Evolutionary conservation across 2,888 invertebrate species (phyloP), one percentile per base, ranked within the genome.

Genomic region (Melanargia galathea): DNA sequence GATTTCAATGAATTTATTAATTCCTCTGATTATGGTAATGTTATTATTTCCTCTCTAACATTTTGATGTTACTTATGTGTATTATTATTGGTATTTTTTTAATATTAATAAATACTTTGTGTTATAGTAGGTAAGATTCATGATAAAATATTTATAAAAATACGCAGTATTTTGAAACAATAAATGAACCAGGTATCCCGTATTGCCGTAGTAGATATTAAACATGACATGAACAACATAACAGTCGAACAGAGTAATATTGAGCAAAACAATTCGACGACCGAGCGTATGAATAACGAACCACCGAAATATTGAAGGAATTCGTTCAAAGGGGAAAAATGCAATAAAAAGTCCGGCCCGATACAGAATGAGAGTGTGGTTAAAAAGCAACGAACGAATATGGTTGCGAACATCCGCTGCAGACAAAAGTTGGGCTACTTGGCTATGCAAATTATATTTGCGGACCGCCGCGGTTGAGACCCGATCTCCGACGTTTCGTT

Each of bases 381-480:
- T 88, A 86, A 87, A 90, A 90, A 91, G 89, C 87, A 86, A 89
- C 87, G 82, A 85, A 85, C 88, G 91, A 87, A 88, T 90, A 90
- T 89, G 91, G 87, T 86, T 85, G 83, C 86, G 84, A 90, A 87
- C 87, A 87, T 87, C 89, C 87, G 89, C 77, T 83, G 85, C 90
- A 90, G 87, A 90, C 91, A 88, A 90, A 90, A 87, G 88, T 91
- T 86, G 75, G 86, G 82, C 89, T 90, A 92, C 89, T 92, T 91
- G 91, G 80, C 89, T 91, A 92, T 92, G 92, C 92, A 92, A 92
- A 92, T 92, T 92, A 91, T 91, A 92, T 92, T 92, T 92, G 91
- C 92, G 84, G 91, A 92, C 92, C 84, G 85, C 85, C 83, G 81
- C 84, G 84, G 80, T 81, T 80, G 84, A 83, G 87, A 84, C 85